Base-by-base conservation (phyloP, 2,888 invertebrate species). In the Microctonus hyperodae region DNA sequence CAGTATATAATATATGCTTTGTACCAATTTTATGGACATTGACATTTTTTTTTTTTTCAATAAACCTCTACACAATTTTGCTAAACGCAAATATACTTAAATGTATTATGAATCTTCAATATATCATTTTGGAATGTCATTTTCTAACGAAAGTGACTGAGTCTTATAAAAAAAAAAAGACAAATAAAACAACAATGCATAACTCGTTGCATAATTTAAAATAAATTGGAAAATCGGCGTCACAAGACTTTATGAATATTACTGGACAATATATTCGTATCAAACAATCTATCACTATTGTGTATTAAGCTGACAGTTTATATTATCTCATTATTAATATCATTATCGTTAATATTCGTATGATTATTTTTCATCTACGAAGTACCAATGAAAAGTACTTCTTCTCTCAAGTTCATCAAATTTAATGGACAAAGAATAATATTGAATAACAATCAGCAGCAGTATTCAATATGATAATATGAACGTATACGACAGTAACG, bases 401-500 rank as follows among this genome's bases (percentile, higher is more conserved):
- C n/a, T n/a, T n/a, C n/a, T n/a, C n/a, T n/a, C 16, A 48, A 70
- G 66, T 75, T 73, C 72, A 73, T 75, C 74, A 74, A 75, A 73
- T 72, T 59, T 71, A 72, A 62, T 67, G 28, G n/a, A 37, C 11
- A 37, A 33, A 48, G 33, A 48, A 60, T 33, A 60, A 31, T 23
- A 16, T 11, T 7, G 44, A 75, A 40, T 31, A 25, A 65, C 74
- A 81, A 81, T 77, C 78, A 75, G 72, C 73, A 71, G 74, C 73
- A 75, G 77, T 78, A 79, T 74, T 74, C 76, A 78, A 80, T 73
- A 73, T 82, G 79, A 79, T 81, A 81, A 79, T 75, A 79, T 77
- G 75, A 79, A 76, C 74, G 59, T 78, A 44, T 16, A 78, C 76
- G 79, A 79, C 79, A 80, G 70, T 79, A 80, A 81, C 77, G 78